Percentiles rank a stretch among this genome's conserved stretches.
Evolutionary conservation across 2,888 invertebrate genomes (phyloP).

Genomic region (Saturnia japonica): DNA sequence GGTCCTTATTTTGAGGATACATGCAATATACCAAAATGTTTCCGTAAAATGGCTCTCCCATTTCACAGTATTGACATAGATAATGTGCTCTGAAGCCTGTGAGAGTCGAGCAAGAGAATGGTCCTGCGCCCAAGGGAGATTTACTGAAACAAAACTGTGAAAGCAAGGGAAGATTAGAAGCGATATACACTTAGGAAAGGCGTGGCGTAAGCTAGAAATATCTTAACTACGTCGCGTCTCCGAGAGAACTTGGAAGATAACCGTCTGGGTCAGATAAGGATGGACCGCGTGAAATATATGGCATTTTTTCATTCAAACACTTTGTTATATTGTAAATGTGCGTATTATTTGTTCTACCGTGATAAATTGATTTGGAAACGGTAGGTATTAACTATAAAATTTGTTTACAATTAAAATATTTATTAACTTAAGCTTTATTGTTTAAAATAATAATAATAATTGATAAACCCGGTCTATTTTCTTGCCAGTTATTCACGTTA

Average conservation of each 20-base stretch:
- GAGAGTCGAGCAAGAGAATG: slow-evolving; percentile 42
- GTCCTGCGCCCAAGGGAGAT: slow-evolving; percentile 53
- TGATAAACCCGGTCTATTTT: no score
- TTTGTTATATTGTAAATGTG: not conserved
- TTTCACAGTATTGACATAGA: slow-evolving; percentile 74
- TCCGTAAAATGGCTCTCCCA: slow-evolving; percentile 68
- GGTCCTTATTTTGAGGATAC: slow-evolving; percentile 69
- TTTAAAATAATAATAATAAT: no score
- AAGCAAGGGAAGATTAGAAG: slow-evolving; percentile 65
- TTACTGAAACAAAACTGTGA: slow-evolving; percentile 69
- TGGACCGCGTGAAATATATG: slow-evolving; percentile 35
- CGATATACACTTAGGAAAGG: slow-evolving; percentile 60
- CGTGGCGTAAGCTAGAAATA: slow-evolving; percentile 49
- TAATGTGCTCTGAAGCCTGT: slow-evolving; percentile 62
- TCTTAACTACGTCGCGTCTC: slow-evolving; percentile 48
- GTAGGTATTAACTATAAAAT: no score
- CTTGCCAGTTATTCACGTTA: no score
- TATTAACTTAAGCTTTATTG: no score
- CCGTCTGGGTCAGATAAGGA: slow-evolving; percentile 44
- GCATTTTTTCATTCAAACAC: slow-evolving; percentile 19
- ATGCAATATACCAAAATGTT: slow-evolving; percentile 73
- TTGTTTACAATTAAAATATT: no score
- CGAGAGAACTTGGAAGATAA: slow-evolving; percentile 42
- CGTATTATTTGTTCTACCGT: not conserved
- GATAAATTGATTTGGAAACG: no score